phyloP scores from a whole-genome alignment of 2,113 vertebrate species.

The Procavia capensis region DNA sequence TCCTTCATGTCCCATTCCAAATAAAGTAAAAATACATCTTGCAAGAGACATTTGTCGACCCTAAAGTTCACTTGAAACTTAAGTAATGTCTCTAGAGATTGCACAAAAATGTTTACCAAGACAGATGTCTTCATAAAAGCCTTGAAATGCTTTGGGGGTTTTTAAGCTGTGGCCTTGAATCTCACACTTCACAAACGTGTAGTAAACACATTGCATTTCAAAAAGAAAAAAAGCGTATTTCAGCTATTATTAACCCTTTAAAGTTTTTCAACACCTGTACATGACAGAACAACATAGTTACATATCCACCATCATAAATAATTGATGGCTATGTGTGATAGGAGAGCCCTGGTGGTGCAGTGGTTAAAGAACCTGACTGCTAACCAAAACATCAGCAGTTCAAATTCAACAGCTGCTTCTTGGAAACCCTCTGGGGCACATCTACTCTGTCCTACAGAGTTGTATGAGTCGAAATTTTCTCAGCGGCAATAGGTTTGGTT shows the following conservation, averaged over 20 bases:
- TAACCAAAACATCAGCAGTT: too few relatives aligned
- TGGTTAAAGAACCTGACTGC: too few relatives aligned
- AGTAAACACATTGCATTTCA: constrained; percentile 47
- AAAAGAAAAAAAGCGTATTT: constrained; percentile 51
- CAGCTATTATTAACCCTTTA: constrained; percentile 36
- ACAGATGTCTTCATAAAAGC: constrained; percentile 58
- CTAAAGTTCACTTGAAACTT: constrained; percentile 68
- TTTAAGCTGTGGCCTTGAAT: constrained; percentile 51
- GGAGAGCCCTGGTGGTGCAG: too few relatives aligned
- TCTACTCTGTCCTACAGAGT: too few relatives aligned
- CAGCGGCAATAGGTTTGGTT: too few relatives aligned
- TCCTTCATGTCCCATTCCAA: constrained; percentile 60
- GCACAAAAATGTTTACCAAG: constrained; percentile 66
- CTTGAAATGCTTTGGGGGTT: constrained; percentile 53
- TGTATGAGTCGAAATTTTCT: too few relatives aligned
- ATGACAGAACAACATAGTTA: background rate
- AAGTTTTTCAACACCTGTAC: background rate
- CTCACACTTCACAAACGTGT: constrained; percentile 52
- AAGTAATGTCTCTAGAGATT: constrained; percentile 63
- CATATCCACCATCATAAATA: background rate
- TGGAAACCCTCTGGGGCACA: too few relatives aligned
- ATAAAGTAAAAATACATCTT: constrained; percentile 58
- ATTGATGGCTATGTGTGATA: background rate
- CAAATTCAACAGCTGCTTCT: too few relatives aligned
- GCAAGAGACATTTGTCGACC: constrained; percentile 26